A percentile compares a stretch with the other conserved stretches of the same genome.
Evolutionary conservation across 2,888 invertebrate genomes (phyloP).

Genomic region (Orchesella flavescens): DNA sequence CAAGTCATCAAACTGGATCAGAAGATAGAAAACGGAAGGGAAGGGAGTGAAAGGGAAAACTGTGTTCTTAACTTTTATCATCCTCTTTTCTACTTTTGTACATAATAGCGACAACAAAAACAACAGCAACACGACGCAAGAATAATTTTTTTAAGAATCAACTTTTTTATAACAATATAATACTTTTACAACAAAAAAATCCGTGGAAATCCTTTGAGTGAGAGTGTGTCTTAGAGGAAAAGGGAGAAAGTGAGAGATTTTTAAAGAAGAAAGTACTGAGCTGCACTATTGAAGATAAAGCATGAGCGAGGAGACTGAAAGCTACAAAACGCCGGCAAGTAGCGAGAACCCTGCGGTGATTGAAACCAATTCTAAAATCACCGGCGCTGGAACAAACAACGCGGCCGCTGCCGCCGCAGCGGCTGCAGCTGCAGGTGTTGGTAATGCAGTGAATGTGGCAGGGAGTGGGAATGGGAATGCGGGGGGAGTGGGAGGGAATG

Average conservation of each 20-base stretch:
- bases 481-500: conserved; percentile 44
- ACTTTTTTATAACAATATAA: not conserved
- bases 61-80: conserved; percentile 48
- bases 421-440: conserved; percentile 65
- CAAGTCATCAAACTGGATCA: no score
- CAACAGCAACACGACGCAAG: not conserved
- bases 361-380: conserved; percentile 51
- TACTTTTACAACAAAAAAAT: not conserved
- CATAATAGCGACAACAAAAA: not conserved
- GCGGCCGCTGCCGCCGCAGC: conserved; percentile 63
- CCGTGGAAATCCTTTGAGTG: not conserved
- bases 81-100: conserved; percentile 64
- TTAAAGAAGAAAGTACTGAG: not conserved
- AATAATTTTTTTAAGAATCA: not conserved
- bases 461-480: conserved; percentile 50
- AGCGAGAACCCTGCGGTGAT: conserved; percentile 60
- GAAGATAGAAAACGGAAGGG: not conserved
- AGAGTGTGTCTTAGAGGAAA: not conserved
- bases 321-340: conserved; percentile 62
- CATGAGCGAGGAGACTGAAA: conserved; percentile 64
- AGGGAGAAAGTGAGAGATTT: conserved; percentile 1
- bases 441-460: conserved; percentile 56
- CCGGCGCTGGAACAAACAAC: conserved; percentile 33
- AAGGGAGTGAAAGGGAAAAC: conserved; percentile 6
- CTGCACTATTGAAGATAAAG: conserved; percentile 9